These are phyloP conservation scores for Drosophila gunungcola DNA, from an alignment of 1,140 invertebrate species.

Conservation along the genomic window DNA sequence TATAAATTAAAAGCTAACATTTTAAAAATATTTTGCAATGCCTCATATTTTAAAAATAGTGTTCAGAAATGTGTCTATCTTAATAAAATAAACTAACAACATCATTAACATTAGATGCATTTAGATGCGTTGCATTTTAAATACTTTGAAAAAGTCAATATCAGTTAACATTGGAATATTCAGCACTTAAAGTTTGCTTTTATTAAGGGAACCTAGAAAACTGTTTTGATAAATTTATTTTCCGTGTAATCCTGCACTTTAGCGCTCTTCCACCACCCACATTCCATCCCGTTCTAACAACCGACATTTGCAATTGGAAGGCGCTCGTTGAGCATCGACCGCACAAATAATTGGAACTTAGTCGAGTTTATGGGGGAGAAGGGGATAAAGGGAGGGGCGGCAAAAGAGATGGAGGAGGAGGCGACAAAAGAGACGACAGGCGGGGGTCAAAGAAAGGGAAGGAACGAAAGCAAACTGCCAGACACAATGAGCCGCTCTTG, in stretches of 20 bases:
- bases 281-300: slow-evolving; percentile 13
- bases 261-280: slow-evolving; percentile 14
- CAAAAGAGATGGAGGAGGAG: slow-evolving; percentile 20
- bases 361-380: slow-evolving; percentile 55
- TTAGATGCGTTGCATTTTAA: too few species aligned
- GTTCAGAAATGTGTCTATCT: too few species aligned
- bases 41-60: too few species aligned
- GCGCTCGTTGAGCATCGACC: slow-evolving; percentile 68
- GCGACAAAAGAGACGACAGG: slow-evolving; percentile 7
- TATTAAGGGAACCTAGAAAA: too few species aligned
- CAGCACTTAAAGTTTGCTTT: too few species aligned
- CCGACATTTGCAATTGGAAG: slow-evolving; percentile 50
- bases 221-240: too few species aligned
- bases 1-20: too few species aligned
- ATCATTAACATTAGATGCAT: too few species aligned
- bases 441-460: slow-evolving; percentile 4
- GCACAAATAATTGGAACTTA: slow-evolving; percentile 83
- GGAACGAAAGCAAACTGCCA: slow-evolving; percentile 38
- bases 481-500: slow-evolving; percentile 79
- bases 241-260: slow-evolving; percentile 26
- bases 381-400: background rate
- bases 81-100: too few species aligned
- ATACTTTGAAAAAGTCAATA: too few species aligned
- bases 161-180: too few species aligned
- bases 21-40: too few species aligned